Percentiles rank a stretch among this genome's conserved stretches.
Conservation (phyloP, 64 coral and sea anemone genomes). For the Montipora sp. region DNA sequence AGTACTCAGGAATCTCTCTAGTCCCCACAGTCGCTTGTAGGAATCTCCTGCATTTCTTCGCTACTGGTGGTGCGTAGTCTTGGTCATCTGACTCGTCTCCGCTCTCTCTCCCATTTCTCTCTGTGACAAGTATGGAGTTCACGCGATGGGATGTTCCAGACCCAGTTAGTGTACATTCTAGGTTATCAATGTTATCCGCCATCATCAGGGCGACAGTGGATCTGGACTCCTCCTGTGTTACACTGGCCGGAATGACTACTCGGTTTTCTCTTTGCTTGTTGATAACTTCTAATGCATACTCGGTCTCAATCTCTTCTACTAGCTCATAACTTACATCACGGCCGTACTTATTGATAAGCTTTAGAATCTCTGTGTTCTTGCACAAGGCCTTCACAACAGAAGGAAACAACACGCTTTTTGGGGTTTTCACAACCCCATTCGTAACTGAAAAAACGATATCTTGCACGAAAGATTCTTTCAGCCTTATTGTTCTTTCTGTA, state of each 20-base stretch:
- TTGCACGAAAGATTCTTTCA: constrained; percentile 52
- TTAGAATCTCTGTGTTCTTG: constrained; percentile 70
- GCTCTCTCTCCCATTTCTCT: constrained; percentile 43
- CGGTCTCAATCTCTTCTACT: constrained; percentile 68
- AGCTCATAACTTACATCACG: constrained; percentile 65
- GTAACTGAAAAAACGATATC: constrained; percentile 73
- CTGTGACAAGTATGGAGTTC: constrained; percentile 74
- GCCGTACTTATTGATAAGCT: constrained; percentile 59
- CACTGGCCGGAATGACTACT: constrained; percentile 61
- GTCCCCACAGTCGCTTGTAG: no score
- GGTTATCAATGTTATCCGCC: constrained; percentile 76
- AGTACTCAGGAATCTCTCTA: no score
- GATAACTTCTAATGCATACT: constrained; percentile 61
- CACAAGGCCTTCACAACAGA: constrained; percentile 63
- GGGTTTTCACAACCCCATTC: constrained; percentile 60
- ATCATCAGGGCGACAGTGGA: constrained; percentile 60
- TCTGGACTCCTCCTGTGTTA: constrained; percentile 6
- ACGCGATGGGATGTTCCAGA: constrained; percentile 71
- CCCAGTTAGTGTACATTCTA: constrained; percentile 60
- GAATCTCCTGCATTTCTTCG: not conserved
- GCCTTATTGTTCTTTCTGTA: constrained; percentile 13
- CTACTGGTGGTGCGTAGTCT: constrained; percentile 24
- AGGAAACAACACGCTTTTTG: constrained; percentile 70
- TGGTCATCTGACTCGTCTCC: constrained; percentile 8
- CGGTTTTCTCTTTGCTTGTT: constrained; percentile 67